phyloP scores from a whole-genome alignment of 2,888 invertebrate genomes.

The Heterodera filipjevi region DNA sequence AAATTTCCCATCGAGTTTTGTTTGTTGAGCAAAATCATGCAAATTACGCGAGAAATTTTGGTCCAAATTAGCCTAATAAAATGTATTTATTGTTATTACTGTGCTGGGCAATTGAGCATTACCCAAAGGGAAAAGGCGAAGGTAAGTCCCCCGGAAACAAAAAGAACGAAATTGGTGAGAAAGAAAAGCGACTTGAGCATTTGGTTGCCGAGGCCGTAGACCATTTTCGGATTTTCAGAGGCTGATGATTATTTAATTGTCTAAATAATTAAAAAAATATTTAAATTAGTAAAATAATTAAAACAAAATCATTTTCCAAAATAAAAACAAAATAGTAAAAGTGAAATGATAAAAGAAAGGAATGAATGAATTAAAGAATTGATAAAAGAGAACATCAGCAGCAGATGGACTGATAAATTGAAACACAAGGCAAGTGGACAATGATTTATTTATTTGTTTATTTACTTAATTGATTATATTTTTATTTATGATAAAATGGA shows the following conservation, averaged over 20 bases:
- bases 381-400: background rate
- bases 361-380: background rate
- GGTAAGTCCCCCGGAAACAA: conserved; percentile 57
- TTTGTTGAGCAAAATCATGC: conserved; percentile 41
- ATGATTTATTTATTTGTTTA: too few relatives aligned
- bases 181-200: conserved; percentile 60
- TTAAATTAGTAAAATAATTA: background rate
- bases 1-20: conserved; percentile 37
- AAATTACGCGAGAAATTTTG: conserved; percentile 53
- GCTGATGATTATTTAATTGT: background rate
- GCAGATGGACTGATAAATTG: background rate
- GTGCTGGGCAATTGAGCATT: background rate
- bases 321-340: background rate
- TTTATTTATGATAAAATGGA: too few relatives aligned
- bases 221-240: conserved; percentile 45
- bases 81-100: conserved; percentile 39
- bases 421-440: too few relatives aligned
- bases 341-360: background rate
- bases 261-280: background rate
- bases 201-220: conserved; percentile 56
- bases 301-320: too few relatives aligned
- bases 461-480: too few relatives aligned
- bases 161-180: conserved; percentile 56
- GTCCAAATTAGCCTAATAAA: conserved; percentile 63
- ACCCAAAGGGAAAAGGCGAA: conserved; percentile 43